A percentile compares a stretch with the other conserved stretches of the same genome.
phyloP scores from a whole-genome alignment of 2,888 invertebrate species.

The Pammene aurita region DNA sequence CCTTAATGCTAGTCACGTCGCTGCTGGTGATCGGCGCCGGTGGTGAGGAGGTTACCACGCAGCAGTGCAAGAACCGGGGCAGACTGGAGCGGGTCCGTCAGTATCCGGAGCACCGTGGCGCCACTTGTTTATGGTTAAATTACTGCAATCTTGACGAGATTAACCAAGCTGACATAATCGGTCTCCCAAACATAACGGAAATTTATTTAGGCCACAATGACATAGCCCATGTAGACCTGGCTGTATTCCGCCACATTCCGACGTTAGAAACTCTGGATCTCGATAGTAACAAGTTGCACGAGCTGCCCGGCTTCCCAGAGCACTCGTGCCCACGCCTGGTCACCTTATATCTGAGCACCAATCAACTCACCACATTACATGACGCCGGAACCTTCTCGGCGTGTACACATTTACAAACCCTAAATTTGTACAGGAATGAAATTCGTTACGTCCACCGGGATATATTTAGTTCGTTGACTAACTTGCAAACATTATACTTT shows the following conservation, averaged over 20 bases:
- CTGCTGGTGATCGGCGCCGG: too few species aligned
- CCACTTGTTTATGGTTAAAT: neutral
- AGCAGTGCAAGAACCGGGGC: neutral
- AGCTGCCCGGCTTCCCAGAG: neutral
- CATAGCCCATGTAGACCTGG: neutral
- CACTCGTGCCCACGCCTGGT: neutral
- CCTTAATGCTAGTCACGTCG: too few species aligned
- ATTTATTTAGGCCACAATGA: too few species aligned
- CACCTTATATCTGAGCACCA: neutral
- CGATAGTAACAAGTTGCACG: neutral
- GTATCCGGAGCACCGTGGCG: neutral
- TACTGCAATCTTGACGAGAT: neutral
- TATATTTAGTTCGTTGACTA: neutral
- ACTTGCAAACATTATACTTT: neutral
- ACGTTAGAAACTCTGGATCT: neutral
- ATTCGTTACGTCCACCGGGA: neutral
- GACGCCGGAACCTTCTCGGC: neutral
- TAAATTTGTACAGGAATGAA: neutral
- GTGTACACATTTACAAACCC: neutral
- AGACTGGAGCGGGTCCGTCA: neutral
- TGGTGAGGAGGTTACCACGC: neutral
- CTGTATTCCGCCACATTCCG: neutral
- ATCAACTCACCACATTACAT: neutral
- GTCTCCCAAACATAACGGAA: too few species aligned
- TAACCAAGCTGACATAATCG: neutral